Evolutionary conservation across 2,113 vertebrate genomes (phyloP).

Genomic region (Oryzias javanicus): DNA sequence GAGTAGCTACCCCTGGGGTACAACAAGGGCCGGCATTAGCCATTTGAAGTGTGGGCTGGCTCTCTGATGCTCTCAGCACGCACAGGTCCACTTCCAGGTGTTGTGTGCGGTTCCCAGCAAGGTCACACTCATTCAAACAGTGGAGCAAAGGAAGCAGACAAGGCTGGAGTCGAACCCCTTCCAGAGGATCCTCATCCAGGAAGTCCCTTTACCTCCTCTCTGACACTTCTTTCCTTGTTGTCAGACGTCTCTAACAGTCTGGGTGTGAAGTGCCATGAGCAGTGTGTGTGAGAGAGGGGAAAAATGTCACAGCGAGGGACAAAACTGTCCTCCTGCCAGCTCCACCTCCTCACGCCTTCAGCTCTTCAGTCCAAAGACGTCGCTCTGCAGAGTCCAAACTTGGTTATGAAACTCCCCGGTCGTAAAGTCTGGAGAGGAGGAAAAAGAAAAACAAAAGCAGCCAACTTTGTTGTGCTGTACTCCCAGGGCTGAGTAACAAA

Average conservation of each 20-base stretch:
- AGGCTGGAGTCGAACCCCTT: slow-evolving; percentile 39
- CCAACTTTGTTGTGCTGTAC: slow-evolving; percentile 59
- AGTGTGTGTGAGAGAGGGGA: slow-evolving; percentile 17
- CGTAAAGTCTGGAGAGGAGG: slow-evolving; percentile 11
- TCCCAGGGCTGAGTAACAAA: slow-evolving; percentile 65
- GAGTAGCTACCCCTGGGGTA: slow-evolving; percentile 61
- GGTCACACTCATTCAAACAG: slow-evolving; percentile 45
- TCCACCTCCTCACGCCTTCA: slow-evolving; percentile 21
- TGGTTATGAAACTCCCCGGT: slow-evolving; percentile 43
- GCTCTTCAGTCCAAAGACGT: slow-evolving; percentile 41
- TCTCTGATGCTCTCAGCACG: slow-evolving; percentile 35
- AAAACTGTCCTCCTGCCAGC: slow-evolving; percentile 12
- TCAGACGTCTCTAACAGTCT: slow-evolving; percentile 40
- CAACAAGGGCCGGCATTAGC: slow-evolving; percentile 76
- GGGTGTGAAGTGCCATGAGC: slow-evolving; percentile 36
- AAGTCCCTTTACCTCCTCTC: slow-evolving; percentile 43
- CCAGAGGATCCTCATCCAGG: slow-evolving; percentile 53
- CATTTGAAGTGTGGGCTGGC: slow-evolving; percentile 57
- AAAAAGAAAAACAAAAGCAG: slow-evolving; percentile 40
- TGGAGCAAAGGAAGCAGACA: slow-evolving; percentile 14
- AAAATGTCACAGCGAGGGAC: slow-evolving; percentile 9
- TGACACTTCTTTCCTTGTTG: slow-evolving; percentile 14
- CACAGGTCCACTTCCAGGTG: slow-evolving; percentile 31
- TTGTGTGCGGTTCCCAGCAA: slow-evolving; percentile 22
- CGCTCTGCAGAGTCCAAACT: slow-evolving; percentile 66